Base-by-base conservation (phyloP, 2,113 vertebrate species). In the Aviceda subcristata region DNA sequence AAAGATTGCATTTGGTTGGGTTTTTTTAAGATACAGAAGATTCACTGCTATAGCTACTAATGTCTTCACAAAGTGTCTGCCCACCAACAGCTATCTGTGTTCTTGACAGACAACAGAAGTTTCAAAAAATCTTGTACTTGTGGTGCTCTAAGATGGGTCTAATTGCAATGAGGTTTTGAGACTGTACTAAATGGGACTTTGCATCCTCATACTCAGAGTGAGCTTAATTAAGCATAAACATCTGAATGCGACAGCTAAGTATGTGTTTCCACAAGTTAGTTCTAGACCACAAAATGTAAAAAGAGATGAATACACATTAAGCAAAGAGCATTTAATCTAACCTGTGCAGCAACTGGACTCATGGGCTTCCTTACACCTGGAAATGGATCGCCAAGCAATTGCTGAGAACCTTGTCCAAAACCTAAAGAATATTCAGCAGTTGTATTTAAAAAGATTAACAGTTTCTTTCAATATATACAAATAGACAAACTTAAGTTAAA, bases 381-480 rank as follows among this genome's bases (percentile, higher is more conserved):
- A 98, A 99, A 99, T 36, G 99, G 99, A 74, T 99, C 99, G 79
- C 98, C 98, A 36, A 99, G 96, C 78, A 99, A 96, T 32, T 98
- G 98, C 97, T 98, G 99, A 90, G 98, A 97, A 90, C 98, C 98
- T 97, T 98, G 95, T 86, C 98, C 95, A 96, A 99, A 99, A 60
- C 99, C 99, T 99, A 92, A 80, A 72, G 64, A 80, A 96, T 9
- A 69, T 51, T 38, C 36, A 91, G 68, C 17, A 62, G 34, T 7
- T 90, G 8, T 20, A 69, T 41, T 88, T 91, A 51, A 48, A 81
- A 90, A 10, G 5, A 46, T 16, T 43, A 72, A 34, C 16, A 62
- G 26, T 64, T 94, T 45, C 14, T 53, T 75, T n/a, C 13, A 75
- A 41, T 21, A 62, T 10, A 36, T 0, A 50, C 11, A 78, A 36